Base-by-base conservation (phyloP, 2,797 vertebrate genomes). In the Thunnus albacares region DNA sequence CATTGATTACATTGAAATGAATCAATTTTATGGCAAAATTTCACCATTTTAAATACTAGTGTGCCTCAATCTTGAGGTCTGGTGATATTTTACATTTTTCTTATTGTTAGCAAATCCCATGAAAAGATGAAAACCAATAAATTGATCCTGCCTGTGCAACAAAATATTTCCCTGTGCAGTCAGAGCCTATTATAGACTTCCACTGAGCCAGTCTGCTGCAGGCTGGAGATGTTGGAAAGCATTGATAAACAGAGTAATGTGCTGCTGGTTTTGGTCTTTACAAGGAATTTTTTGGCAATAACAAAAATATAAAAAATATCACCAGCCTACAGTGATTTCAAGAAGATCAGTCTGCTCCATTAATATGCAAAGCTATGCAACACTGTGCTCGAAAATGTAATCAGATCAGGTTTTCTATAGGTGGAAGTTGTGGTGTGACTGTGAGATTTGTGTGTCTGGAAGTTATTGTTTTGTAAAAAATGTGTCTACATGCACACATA, bases 391-490 rank as follows among this genome's bases (percentile, higher is more conserved):
- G 28, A 68, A 76, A 67, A 49, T 62, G 52, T 49, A 61, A 81
- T 66, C 65, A 79, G 60, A 81, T 80, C 26, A 6, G 33, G n/a
- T 56, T 80, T 22, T 79, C 63, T 70, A 53, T 58, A 53, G 66
- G 53, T 11, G 30, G 70, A 77, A 72, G 53, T 57, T 68, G 13
- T 52, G 6, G 6, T 41, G 13, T 56, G 57, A 59, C 18, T 30
- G 47, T 30, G 51, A 49, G 15, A 73, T 57, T n/a, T 65, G 57
- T 75, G 77, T 52, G 45, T 62, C 38, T 71, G n/a, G 35, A 41
- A 58, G 35, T 55, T 71, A 58, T 49, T 60, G 33, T 74, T 18
- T n/a, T 58, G 12, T 22, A 28, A 58, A 65, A 70, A 88, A 71
- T 47, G 77, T 82, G 51, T 45, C 17, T 55, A 33, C 80, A 82